Conservation (phyloP, 2,797 vertebrate species). For the Pagetopsis macropterus region DNA sequence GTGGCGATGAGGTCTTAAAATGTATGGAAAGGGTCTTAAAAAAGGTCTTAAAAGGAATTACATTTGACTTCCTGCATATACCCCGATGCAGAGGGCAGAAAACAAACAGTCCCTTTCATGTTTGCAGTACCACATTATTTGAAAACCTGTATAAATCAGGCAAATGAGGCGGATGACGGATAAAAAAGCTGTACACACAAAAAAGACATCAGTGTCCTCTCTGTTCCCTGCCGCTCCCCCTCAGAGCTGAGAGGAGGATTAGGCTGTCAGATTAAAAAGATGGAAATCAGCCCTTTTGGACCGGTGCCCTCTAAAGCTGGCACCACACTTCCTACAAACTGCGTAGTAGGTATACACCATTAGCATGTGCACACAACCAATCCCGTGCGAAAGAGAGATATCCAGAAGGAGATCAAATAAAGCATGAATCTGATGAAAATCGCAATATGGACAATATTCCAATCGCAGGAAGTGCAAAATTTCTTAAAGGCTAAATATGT, state of each 20-base stretch:
- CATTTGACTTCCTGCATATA: too few relatives aligned
- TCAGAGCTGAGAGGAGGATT: not conserved
- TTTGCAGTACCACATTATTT: not conserved
- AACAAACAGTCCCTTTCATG: not conserved
- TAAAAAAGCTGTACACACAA: not conserved
- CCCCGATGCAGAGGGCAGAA: too few relatives aligned
- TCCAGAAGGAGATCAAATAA: slow-evolving; percentile 17
- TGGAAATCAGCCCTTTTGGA: slow-evolving; percentile 1
- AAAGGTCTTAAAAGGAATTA: too few relatives aligned
- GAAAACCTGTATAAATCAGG: not conserved
- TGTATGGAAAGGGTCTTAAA: too few relatives aligned
- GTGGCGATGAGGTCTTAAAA: too few relatives aligned
- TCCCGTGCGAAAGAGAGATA: slow-evolving; percentile 11
- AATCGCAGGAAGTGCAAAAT: too few relatives aligned
- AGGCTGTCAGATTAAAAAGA: not conserved
- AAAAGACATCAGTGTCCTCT: slow-evolving; percentile 1
- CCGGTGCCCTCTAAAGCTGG: slow-evolving; percentile 1
- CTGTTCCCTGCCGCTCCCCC: not conserved
- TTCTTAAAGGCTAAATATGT: too few relatives aligned
- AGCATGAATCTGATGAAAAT: too few relatives aligned
- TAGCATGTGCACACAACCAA: slow-evolving; percentile 20
- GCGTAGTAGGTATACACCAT: not conserved
- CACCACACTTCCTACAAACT: slow-evolving; percentile 7
- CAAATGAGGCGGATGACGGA: not conserved
- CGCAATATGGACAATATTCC: too few relatives aligned